phyloP scores from a whole-genome alignment of 2,797 vertebrate species.

The Channallabes apus region DNA sequence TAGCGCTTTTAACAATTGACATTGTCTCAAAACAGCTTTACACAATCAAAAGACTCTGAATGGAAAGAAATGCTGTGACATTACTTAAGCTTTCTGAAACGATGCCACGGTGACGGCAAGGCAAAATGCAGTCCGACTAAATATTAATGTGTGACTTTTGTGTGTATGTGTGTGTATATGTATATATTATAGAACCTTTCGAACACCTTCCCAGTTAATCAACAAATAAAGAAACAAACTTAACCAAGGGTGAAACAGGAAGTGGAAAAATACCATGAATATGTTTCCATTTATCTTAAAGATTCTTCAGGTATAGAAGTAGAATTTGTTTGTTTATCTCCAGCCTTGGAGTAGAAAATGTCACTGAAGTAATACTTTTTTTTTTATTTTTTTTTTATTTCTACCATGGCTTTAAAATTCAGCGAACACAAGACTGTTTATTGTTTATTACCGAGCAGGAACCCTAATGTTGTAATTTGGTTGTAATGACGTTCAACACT shows the following conservation, averaged over 20 bases:
- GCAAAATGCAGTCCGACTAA: too few relatives aligned
- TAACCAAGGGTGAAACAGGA: background rate
- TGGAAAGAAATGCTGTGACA: too few relatives aligned
- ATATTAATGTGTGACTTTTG: too few relatives aligned
- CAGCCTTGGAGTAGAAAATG: background rate
- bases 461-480: too few relatives aligned
- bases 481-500: too few relatives aligned
- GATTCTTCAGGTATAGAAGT: background rate
- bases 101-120: too few relatives aligned
- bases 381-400: background rate
- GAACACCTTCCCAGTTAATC: background rate
- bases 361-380: background rate
- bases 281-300: background rate
- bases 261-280: background rate
- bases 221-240: background rate
- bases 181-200: background rate
- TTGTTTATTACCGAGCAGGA: background rate
- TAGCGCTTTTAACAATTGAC: too few relatives aligned
- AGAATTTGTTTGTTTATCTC: background rate
- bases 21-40: too few relatives aligned
- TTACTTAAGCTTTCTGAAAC: too few relatives aligned
- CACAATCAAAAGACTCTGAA: too few relatives aligned
- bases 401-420: background rate
- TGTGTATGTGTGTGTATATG: too few relatives aligned
- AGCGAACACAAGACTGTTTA: background rate